Evolutionary conservation across 2,888 invertebrate species (phyloP).

Genomic region (Drosophila paracracens): DNA sequence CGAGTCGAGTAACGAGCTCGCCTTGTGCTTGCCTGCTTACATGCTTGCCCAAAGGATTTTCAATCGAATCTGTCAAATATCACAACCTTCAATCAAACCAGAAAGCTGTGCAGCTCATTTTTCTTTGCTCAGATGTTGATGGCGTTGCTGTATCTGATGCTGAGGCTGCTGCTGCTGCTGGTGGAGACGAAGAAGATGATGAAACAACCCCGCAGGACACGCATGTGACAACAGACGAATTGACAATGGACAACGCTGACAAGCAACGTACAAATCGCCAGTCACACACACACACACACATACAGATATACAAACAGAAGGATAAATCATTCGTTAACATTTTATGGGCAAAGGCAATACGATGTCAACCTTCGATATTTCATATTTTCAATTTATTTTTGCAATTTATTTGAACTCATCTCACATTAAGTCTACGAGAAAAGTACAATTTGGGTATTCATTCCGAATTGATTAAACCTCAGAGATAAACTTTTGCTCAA

Average conservation of each 20-base stretch:
- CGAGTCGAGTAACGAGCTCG: conserved; percentile 48
- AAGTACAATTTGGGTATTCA: conserved; percentile 4
- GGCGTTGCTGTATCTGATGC: conserved; percentile 28
- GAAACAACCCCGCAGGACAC: conserved; percentile 66
- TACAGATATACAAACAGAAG: conserved; percentile 40
- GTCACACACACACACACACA: conserved; percentile 20
- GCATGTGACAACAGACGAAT: conserved; percentile 64
- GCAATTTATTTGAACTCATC: conserved; percentile 66
- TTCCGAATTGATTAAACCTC: conserved; percentile 30
- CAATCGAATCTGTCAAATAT: conserved; percentile 84
- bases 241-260: conserved; percentile 68
- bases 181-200: conserved; percentile 60
- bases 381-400: conserved; percentile 76
- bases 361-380: conserved; percentile 65
- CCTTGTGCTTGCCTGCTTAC: conserved; percentile 40
- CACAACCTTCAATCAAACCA: conserved; percentile 83
- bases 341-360: conserved; percentile 33
- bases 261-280: conserved; percentile 54
- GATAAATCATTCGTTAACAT: conserved; percentile 67
- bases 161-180: conserved; percentile 22
- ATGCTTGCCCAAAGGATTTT: conserved; percentile 75
- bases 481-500: neutral
- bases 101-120: conserved; percentile 73
- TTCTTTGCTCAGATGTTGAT: conserved; percentile 50
- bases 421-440: neutral